Percentiles rank a stretch among this genome's conserved stretches.
These are phyloP conservation scores for Epizoanthus rinbou DNA, from an alignment of 92 coral and sea anemone species.

Conservation along the genomic window DNA sequence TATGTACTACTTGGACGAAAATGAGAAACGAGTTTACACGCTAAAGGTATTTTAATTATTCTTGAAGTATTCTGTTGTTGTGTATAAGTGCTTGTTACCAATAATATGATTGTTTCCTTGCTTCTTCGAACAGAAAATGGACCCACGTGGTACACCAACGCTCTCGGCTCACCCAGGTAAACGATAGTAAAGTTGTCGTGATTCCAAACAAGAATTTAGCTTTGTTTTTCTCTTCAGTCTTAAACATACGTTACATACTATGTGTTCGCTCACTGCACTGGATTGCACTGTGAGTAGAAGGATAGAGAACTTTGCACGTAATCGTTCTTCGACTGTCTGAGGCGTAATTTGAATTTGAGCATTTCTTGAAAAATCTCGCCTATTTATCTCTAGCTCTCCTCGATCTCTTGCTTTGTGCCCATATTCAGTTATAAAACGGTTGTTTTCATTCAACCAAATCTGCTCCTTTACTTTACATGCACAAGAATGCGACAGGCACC, in stretches of 20 bases:
- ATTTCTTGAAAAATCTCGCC: too few relatives aligned
- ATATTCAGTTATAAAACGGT: too few relatives aligned
- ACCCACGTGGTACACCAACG: conserved; percentile 82
- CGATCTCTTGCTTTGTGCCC: too few relatives aligned
- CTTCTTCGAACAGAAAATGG: conserved; percentile 72
- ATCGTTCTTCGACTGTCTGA: too few relatives aligned
- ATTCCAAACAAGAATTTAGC: neutral
- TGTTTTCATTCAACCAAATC: too few relatives aligned
- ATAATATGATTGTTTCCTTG: neutral
- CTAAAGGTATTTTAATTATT: conserved; percentile 65
- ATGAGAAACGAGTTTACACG: conserved; percentile 89
- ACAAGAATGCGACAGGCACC: too few relatives aligned
- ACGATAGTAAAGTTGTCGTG: neutral
- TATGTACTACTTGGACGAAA: conserved; percentile 79
- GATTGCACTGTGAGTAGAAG: neutral
- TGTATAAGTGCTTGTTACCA: neutral
- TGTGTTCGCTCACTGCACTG: neutral
- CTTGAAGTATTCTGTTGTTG: neutral
- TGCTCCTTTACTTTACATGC: too few relatives aligned
- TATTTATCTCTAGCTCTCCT: too few relatives aligned
- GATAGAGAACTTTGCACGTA: too few relatives aligned
- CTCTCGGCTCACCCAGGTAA: conserved; percentile 98
- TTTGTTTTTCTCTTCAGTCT: neutral
- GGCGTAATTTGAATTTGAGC: too few relatives aligned
- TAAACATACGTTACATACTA: neutral